These are phyloP conservation scores for Microcebus tavaratra DNA, from an alignment of 2,113 vertebrate species.

Conservation along the genomic window DNA sequence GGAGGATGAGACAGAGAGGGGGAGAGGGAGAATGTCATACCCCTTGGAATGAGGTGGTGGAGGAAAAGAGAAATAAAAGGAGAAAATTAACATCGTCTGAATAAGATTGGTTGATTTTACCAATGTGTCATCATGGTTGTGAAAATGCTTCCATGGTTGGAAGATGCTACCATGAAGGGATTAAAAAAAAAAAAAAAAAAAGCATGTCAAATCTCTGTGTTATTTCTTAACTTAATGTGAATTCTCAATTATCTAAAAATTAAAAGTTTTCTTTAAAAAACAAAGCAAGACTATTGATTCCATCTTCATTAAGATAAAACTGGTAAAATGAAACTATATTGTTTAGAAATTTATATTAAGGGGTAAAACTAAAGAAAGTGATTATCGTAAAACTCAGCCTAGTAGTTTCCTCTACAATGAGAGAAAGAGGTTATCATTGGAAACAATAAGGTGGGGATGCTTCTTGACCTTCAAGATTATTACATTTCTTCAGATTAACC, in stretches of 20 bases:
- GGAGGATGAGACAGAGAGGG: background rate
- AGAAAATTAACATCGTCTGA: background rate
- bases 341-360: background rate
- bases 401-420: too few relatives aligned
- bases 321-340: background rate
- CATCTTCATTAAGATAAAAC: background rate
- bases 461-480: background rate
- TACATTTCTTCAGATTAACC: too few relatives aligned
- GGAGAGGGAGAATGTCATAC: too few relatives aligned
- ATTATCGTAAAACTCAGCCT: background rate
- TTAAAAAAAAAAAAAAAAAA: background rate
- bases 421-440: background rate
- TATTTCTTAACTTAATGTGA: background rate
- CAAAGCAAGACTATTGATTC: background rate
- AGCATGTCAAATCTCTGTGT: background rate
- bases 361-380: background rate
- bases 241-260: background rate
- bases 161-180: background rate
- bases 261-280: background rate
- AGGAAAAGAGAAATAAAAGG: background rate
- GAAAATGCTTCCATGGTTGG: background rate
- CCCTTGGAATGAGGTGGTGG: background rate
- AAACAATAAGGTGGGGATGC: background rate
- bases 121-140: background rate
- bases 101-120: background rate